Percentiles rank a stretch among this genome's conserved stretches.
Evolutionary conservation across 2,797 vertebrate species (phyloP).

Genomic region (Sciaenops ocellatus): DNA sequence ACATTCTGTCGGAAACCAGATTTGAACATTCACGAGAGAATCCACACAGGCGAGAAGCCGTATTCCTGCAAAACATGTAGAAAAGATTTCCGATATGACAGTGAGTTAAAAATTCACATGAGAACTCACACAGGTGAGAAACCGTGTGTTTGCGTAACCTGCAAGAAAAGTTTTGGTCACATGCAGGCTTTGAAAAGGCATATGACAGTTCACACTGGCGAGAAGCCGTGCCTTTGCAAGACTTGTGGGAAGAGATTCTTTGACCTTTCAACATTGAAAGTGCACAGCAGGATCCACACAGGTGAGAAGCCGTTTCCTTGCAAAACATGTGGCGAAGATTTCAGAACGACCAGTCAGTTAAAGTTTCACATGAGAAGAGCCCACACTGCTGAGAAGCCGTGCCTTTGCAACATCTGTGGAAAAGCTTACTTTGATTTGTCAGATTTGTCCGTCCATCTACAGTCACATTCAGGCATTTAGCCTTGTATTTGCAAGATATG

Average conservation of each 20-base stretch:
- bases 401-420: neutral
- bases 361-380: neutral
- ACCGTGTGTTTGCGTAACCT: neutral
- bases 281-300: constrained; percentile 8
- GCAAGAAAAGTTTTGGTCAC: neutral
- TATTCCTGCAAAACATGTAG: too few species aligned
- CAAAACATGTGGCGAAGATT: neutral
- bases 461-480: too few species aligned
- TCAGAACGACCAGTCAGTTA: neutral
- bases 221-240: neutral
- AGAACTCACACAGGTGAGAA: too few species aligned
- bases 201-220: neutral
- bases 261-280: neutral
- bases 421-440: too few species aligned
- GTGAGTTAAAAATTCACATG: too few species aligned
- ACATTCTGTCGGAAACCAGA: neutral
- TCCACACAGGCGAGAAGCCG: too few species aligned
- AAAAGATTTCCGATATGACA: too few species aligned
- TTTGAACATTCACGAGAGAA: too few species aligned
- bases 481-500: too few species aligned
- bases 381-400: neutral
- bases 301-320: neutral
- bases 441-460: too few species aligned
- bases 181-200: neutral
- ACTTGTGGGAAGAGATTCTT: neutral